Evolutionary conservation across 1,140 invertebrate species (phyloP), one percentile per base, ranked within the genome.

Genomic region (Drosophila yakuba): DNA sequence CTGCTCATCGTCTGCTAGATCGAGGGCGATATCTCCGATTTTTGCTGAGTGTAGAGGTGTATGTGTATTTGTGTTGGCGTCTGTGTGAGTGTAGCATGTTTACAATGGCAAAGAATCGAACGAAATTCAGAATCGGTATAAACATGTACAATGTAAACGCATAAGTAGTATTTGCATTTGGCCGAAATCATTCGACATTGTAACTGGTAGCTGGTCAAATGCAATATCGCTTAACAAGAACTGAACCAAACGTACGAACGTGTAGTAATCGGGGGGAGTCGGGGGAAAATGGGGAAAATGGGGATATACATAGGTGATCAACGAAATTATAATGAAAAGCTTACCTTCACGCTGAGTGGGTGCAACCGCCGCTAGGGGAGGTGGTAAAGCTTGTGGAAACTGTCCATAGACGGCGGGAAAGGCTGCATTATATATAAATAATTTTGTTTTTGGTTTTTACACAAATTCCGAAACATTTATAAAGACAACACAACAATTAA

Each of bases 261-360:
- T 45, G 32, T 44, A 32, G 32, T 32, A 32, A 23, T 45, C 8
- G 36, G 43, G 17, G 8, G 58, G 32, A 58, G 39, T 43, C 11
- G 43, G 38, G 61, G 11, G 12, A 25, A 25, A 25, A 25, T 25
- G 58, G 20, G n/a, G 3, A 10, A 15, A 45, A 60, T 4, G 48
- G 56, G 60, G 23, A 32, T 28, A 56, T 32, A 32, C 32, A 32
- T 23, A 56, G n/a, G 54, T 68, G 62, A 76, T 67, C 23, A 74
- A 82, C 59, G 32, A 89, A 81, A 80, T 74, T 54, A 86, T 80
- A 89, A 89, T 75, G 75, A 80, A 90, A 83, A 82, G 93, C 96
- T 97, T 97, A 98, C 97, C 97, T 97, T 98, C 97, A 95, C 97
- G 97, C 94, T 98, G 97, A 92, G 96, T 95, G 66, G 97, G 96